A percentile compares a stretch with the other conserved stretches of the same genome.
Conservation (phyloP, 2,797 vertebrate species). For the Poecilia picta region DNA sequence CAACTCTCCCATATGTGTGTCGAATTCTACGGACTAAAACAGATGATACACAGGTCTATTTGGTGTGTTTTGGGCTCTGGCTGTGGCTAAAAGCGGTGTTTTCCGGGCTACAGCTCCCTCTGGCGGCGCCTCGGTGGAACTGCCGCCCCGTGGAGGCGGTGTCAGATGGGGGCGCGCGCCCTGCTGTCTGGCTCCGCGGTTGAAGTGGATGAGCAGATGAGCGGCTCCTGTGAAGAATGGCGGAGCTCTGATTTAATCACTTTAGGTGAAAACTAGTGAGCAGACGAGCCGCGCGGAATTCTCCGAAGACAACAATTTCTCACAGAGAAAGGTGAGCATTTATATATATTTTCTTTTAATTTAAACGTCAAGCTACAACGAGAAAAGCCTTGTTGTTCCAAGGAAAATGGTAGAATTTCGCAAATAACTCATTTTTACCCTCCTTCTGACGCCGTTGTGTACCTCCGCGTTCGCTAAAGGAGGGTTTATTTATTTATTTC, state of each 20-base stretch:
- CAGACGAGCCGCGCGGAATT: conserved; percentile 14
- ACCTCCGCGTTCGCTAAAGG: neutral
- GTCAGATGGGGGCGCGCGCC: conserved; percentile 44
- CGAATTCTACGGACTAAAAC: neutral
- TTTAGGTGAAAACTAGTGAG: neutral
- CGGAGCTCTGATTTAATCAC: conserved; percentile 5
- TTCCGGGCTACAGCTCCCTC: conserved; percentile 22
- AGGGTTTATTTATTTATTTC: neutral
- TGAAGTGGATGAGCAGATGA: neutral
- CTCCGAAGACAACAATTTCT: neutral
- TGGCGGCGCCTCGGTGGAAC: rapidly evolving
- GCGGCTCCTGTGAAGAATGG: conserved; percentile 7
- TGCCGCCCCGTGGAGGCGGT: conserved; percentile 11
- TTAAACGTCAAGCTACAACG: rapidly evolving
- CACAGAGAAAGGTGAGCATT: conserved; percentile 38
- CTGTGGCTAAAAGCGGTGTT: neutral
- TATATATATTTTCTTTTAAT: neutral
- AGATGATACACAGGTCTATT: neutral
- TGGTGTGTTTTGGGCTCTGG: neutral
- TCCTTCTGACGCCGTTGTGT: neutral
- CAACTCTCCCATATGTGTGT: neutral
- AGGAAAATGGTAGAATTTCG: neutral
- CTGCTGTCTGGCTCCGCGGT: conserved; percentile 37
- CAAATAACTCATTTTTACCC: neutral
- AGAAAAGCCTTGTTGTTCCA: neutral